Evolutionary conservation across 2,113 vertebrate genomes (phyloP), one percentile per base, ranked within the genome.

Genomic region (Brachyhypopomus gauderio): DNA sequence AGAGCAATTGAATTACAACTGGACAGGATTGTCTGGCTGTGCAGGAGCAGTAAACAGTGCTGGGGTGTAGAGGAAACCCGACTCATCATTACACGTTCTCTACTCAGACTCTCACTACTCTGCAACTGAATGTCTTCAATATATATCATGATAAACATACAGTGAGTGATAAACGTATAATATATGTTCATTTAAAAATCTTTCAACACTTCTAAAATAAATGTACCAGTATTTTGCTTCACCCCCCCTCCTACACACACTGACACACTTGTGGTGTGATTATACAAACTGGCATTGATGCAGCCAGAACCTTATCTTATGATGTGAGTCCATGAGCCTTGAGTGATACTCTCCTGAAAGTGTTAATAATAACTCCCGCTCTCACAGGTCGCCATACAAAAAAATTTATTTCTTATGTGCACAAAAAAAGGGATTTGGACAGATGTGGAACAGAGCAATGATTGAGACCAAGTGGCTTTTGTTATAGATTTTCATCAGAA

Each of bases 351-450:
- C 82, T 88, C 85, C 85, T 81, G 88, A 52, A 56, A 75, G 86
- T 85, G 86, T 90, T 90, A 89, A 92, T 88, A 89, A 91, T 87
- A 89, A 92, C 84, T 74, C 86, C 88, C 73, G 77, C 81, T 92
- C 91, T 90, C 88, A 87, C 85, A 83, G 88, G 89, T 89, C 93
- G 92, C 93, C 93, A 93, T 95, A 95, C 89, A 90, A 93, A 96
- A 95, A 94, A 95, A 70, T 93, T 95, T 95, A 96, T 96, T 96
- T 95, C 87, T 94, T 89, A 95, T 95, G 94, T 94, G 93, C 94
- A 94, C 92, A 92, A 91, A 90, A 30, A 89, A 89, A 88, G 91
- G 89, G 87, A 93, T 86, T 92, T 89, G 86, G 94, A 94, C 91
- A 93, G 88, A 95, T 93, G 87, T 86, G 91, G 93, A 94, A 91